These are phyloP conservation scores for Hemicentrotus pulcherrimus DNA, from an alignment of 35 echinoderm and acorn worm genomes.

Conservation along the genomic window DNA sequence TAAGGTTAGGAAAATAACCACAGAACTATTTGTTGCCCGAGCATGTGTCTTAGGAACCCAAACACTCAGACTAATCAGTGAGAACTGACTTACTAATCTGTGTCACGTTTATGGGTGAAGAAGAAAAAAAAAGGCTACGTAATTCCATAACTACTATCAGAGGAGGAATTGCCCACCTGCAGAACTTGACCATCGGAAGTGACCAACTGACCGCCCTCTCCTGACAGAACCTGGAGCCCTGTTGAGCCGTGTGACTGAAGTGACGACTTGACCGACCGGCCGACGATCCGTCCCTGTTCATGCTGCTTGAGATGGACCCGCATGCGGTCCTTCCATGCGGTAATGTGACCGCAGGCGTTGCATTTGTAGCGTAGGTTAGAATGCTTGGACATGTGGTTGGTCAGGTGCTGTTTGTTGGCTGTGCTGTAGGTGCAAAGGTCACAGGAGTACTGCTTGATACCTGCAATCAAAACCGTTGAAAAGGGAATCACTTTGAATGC, in stretches of 20 bases:
- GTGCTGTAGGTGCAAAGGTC: conserved; percentile 79
- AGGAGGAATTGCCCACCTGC: neutral
- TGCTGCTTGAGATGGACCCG: conserved; percentile 79
- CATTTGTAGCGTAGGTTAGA: conserved; percentile 74
- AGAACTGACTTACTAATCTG: no score
- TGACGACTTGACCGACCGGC: neutral
- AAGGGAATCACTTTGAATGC: neutral
- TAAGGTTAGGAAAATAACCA: no score
- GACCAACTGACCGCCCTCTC: neutral
- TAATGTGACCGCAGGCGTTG: conserved; percentile 70
- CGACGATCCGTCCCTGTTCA: conserved; percentile 33
- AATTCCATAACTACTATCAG: neutral
- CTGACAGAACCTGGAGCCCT: neutral
- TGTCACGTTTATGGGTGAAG: no score
- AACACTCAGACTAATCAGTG: no score
- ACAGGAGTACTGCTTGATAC: conserved; percentile 89
- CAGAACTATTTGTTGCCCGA: no score
- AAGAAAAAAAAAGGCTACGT: neutral
- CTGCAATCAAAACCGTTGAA: conserved; percentile 41
- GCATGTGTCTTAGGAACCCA: no score
- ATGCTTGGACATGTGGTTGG: conserved; percentile 87
- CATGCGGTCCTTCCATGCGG: conserved; percentile 78
- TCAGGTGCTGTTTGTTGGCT: conserved; percentile 97
- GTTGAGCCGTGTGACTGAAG: neutral
- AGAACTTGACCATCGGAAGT: neutral